These are phyloP conservation scores for Laupala kohalensis DNA, from an alignment of 1,140 invertebrate species.

Conservation along the genomic window DNA sequence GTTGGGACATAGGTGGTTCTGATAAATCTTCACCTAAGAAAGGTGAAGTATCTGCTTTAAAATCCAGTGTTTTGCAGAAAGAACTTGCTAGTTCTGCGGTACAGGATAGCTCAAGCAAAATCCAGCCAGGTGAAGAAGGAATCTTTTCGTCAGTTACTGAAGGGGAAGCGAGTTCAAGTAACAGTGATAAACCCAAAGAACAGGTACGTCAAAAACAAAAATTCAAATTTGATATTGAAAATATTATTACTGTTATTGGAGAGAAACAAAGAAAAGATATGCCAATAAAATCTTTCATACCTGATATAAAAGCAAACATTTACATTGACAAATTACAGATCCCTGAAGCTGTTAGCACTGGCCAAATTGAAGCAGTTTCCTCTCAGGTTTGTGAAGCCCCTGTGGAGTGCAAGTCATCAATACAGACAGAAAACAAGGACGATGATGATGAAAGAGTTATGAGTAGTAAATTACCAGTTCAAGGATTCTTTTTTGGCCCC, in stretches of 20 bases:
- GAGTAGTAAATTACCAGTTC: neutral
- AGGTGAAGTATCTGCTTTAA: neutral
- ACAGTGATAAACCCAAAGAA: neutral
- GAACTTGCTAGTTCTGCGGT: neutral
- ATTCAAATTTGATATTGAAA: neutral
- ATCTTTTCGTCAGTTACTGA: neutral
- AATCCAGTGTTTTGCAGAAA: neutral
- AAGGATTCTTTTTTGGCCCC: conserved; percentile 7
- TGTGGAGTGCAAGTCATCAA: neutral
- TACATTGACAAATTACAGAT: neutral
- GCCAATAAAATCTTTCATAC: neutral
- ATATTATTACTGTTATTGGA: neutral
- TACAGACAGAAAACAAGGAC: neutral
- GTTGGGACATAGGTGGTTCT: conserved; percentile 35
- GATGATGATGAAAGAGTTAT: neutral
- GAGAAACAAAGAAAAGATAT: neutral
- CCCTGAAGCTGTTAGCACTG: neutral
- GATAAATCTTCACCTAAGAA: neutral
- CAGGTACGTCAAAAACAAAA: neutral
- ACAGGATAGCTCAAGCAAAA: neutral
- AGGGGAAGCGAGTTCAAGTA: neutral
- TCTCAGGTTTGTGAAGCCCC: neutral
- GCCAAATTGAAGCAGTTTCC: too few relatives aligned
- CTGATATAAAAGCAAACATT: neutral
- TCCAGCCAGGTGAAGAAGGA: too few relatives aligned